These are phyloP conservation scores for Unio pictorum DNA, from an alignment of 2,888 invertebrate genomes.

Conservation along the genomic window DNA sequence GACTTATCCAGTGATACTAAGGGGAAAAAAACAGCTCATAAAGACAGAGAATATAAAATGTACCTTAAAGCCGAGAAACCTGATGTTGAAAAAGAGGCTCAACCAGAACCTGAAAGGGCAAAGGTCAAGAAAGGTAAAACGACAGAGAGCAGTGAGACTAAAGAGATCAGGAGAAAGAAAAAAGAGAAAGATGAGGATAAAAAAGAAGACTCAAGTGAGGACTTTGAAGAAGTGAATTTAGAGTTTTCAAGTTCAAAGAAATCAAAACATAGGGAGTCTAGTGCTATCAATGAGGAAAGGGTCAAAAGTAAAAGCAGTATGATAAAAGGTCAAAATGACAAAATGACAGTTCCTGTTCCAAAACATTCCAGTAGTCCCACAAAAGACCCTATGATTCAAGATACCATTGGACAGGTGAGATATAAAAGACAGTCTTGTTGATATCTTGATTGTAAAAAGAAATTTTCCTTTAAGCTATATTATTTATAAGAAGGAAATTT, in stretches of 20 bases:
- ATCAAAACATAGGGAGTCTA: no score
- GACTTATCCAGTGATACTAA: no score
- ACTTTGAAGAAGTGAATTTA: no score
- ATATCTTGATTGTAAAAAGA: neutral
- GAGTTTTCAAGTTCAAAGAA: no score
- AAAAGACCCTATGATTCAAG: slow-evolving; percentile 24
- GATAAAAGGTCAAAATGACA: neutral
- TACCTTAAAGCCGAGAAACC: slow-evolving; percentile 55
- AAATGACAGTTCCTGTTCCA: slow-evolving; percentile 20
- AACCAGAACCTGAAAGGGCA: no score
- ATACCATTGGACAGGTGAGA: slow-evolving; percentile 56
- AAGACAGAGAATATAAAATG: slow-evolving; percentile 33
- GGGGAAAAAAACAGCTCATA: neutral
- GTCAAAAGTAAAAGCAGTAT: neutral
- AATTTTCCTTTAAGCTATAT: no score
- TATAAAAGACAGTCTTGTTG: neutral
- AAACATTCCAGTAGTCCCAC: slow-evolving; percentile 37
- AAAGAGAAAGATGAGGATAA: neutral
- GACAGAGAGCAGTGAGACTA: no score
- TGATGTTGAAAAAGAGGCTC: slow-evolving; percentile 27
- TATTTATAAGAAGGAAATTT: no score
- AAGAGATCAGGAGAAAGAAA: neutral
- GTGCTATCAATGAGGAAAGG: neutral
- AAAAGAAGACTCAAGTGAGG: no score
- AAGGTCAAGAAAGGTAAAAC: no score